Base-by-base conservation (phyloP, 2,888 invertebrate species). In the Odontocolon sp. region DNA sequence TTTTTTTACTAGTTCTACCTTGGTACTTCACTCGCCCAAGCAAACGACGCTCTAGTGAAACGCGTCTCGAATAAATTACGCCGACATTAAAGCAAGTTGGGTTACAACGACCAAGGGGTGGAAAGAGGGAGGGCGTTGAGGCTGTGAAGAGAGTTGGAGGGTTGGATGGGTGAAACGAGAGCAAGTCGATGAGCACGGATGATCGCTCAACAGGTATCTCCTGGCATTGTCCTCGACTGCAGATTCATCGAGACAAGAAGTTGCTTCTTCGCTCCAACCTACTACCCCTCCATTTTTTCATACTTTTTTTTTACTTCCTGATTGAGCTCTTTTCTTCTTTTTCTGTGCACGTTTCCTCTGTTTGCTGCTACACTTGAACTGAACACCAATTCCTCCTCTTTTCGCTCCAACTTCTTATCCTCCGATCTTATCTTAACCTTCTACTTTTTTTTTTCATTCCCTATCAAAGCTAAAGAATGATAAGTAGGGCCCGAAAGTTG, bases 181-280 rank as follows among this genome's bases (percentile, higher is more conserved):
- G 47, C 64, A 50, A 76, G 71, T 66, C 64, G 66, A 70, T 70
- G 63, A 45, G 67, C 70, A 72, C 56, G 59, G 71, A 66, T 67
- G 71, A 72, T 71, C 64, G 67, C 42, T 71, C 70, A 75, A 75
- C 75, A 75, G 70, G 75, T 70, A 75, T 63, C 57, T 52, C 47
- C 74, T 70, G 64, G 75, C 57, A 75, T 75, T 75, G 70, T 57
- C 69, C 70, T 50, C 64, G 40, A 52, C 56, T 70, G 61, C 50
- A 64, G 70, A 75, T 75, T 64, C 75, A 70, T 75, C 75, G 75
- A 70, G 75, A 64, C 69, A 70, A 47, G 63, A 75, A 57, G 31
- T 23, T 40, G 50, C 56, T 31, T 26, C 38, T 31, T 33, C 36
- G 28, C 26, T 47, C 33, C 9, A 3, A 38, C 21, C 14, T 28